These are phyloP conservation scores for Tetranychus urticae DNA, from an alignment of 1,140 invertebrate species.

Conservation along the genomic window DNA sequence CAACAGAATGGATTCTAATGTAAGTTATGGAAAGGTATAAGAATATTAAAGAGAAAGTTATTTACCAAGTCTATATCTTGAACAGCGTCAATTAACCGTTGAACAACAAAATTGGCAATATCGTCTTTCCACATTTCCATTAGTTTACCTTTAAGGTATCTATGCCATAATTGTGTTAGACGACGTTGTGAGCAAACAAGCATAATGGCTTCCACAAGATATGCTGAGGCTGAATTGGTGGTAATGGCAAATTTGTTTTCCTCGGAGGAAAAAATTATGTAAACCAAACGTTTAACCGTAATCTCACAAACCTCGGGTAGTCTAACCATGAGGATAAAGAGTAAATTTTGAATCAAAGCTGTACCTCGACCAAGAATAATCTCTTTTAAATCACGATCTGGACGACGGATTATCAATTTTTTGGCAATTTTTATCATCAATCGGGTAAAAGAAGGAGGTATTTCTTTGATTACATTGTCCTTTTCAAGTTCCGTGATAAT, in stretches of 20 bases:
- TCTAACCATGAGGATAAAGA: conserved; percentile 9
- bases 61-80: conserved; percentile 8
- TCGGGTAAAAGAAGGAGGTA: conserved; percentile 2
- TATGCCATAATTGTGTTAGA: conserved; percentile 25
- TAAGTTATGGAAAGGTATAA: background rate
- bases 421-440: conserved; percentile 3
- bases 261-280: conserved; percentile 5
- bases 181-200: conserved; percentile 37
- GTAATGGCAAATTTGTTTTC: background rate
- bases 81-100: conserved; percentile 11
- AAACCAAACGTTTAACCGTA: conserved; percentile 8
- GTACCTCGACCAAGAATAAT: conserved; percentile 5
- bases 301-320: conserved; percentile 6
- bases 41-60: background rate
- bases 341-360: conserved; percentile 6
- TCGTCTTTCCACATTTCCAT: conserved; percentile 8
- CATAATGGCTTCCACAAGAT: conserved; percentile 25
- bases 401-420: conserved; percentile 1
- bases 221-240: conserved; percentile 6
- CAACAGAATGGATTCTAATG: background rate
- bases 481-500: conserved; percentile 8
- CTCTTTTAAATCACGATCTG: conserved; percentile 2
- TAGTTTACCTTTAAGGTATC: conserved; percentile 4
- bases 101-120: conserved; percentile 12
- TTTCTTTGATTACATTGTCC: conserved; percentile 7